phyloP scores from a whole-genome alignment of 2,888 invertebrate genomes.

The Synanthedon myopaeformis region DNA sequence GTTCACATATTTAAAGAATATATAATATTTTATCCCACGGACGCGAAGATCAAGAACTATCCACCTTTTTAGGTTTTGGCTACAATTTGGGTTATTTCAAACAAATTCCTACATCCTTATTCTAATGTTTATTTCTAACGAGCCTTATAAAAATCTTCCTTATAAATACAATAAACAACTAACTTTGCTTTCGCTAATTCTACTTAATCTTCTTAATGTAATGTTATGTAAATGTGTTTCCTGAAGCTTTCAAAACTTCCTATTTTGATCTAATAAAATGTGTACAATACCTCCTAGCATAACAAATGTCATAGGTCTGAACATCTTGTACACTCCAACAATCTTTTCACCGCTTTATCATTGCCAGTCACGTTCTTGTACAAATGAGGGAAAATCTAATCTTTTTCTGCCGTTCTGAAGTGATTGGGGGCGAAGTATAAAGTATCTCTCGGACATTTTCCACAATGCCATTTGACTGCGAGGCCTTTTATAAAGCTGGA shows the following conservation, averaged over 20 bases:
- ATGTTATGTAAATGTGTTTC: neutral
- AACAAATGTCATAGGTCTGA: conserved; percentile 39
- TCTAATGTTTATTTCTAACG: too few species aligned
- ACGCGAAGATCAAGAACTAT: too few species aligned
- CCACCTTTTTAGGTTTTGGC: too few species aligned
- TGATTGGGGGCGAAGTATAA: conserved; percentile 42
- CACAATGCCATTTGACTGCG: conserved; percentile 39
- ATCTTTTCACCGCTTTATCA: conserved; percentile 40
- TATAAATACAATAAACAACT: neutral
- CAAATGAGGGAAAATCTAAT: conserved; percentile 59
- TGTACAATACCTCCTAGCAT: conserved; percentile 14
- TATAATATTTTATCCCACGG: too few species aligned
- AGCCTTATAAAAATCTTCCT: neutral
- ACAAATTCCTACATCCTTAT: too few species aligned
- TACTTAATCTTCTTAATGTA: neutral
- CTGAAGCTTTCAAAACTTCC: neutral
- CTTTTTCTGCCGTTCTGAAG: conserved; percentile 40
- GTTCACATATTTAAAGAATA: too few species aligned
- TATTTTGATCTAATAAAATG: neutral
- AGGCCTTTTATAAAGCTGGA: conserved; percentile 33
- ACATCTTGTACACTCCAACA: conserved; percentile 27
- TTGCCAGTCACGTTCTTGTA: conserved; percentile 45
- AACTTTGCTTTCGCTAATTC: neutral
- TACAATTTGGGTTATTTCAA: too few species aligned
- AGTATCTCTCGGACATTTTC: conserved; percentile 28